Evolutionary conservation across 2,888 invertebrate genomes (phyloP).

Genomic region (Heliothis peltigera): DNA sequence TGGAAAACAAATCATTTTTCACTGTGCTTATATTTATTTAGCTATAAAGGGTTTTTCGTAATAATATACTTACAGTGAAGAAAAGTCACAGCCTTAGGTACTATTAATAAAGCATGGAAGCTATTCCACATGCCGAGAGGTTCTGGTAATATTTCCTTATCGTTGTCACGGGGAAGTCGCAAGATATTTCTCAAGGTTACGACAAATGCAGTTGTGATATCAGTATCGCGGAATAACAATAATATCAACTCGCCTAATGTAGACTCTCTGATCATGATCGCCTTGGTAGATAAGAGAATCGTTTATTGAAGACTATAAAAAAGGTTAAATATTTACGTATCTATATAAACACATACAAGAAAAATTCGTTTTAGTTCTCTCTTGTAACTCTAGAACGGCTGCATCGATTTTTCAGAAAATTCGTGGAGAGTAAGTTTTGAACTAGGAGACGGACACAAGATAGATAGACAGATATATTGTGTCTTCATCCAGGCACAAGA

Average conservation of each 20-base stretch:
- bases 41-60: background rate
- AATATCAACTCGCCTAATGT: background rate
- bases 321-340: too few species aligned
- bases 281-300: too few species aligned
- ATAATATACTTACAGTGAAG: background rate
- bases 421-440: too few species aligned
- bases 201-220: conserved; percentile 9
- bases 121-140: conserved; percentile 6
- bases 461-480: too few species aligned
- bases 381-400: too few species aligned
- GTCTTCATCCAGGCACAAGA: too few species aligned
- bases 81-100: background rate
- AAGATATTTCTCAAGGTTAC: background rate
- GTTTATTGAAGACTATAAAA: too few species aligned
- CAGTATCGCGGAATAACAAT: background rate
- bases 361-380: too few species aligned
- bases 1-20: background rate
- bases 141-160: conserved; percentile 6
- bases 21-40: background rate
- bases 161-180: background rate
- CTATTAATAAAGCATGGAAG: conserved; percentile 6
- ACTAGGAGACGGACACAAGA: too few species aligned
- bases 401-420: too few species aligned
- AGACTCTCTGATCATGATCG: background rate
- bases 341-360: too few species aligned